phyloP scores from a whole-genome alignment of 2,888 invertebrate species.

The Eledona agricola region DNA sequence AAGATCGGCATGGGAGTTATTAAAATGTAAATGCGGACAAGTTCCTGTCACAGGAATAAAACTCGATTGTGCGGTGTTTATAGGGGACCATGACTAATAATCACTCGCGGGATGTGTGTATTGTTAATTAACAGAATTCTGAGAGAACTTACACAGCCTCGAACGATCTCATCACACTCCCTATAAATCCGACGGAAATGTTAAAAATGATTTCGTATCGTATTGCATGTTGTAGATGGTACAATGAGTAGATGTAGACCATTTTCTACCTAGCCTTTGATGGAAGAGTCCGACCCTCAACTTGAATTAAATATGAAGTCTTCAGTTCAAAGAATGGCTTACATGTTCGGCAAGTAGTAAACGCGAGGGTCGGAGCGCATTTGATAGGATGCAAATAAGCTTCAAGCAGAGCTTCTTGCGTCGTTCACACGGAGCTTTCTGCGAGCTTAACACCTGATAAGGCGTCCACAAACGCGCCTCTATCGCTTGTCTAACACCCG shows the following conservation, averaged over 20 bases:
- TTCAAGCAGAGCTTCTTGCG: constrained; percentile 53
- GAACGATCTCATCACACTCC: no score
- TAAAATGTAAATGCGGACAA: constrained; percentile 56
- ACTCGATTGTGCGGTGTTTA: constrained; percentile 57
- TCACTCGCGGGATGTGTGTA: constrained; percentile 56
- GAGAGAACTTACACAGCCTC: constrained; percentile 19
- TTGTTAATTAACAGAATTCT: constrained; percentile 59
- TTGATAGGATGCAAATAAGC: constrained; percentile 58
- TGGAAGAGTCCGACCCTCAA: no score
- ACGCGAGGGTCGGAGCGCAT: constrained; percentile 43
- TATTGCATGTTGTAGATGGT: no score
- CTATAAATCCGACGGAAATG: no score
- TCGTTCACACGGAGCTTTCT: constrained; percentile 59
- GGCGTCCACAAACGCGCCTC: constrained; percentile 46
- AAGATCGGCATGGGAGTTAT: constrained; percentile 57
- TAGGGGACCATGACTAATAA: constrained; percentile 54
- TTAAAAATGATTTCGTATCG: no score
- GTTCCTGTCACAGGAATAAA: constrained; percentile 59
- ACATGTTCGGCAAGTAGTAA: constrained; percentile 31
- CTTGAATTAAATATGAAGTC: constrained; percentile 30
- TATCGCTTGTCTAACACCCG: constrained; percentile 48
- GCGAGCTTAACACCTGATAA: constrained; percentile 56
- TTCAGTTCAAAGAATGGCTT: constrained; percentile 30
- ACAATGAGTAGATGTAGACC: no score
- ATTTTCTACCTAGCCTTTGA: no score